Base-by-base conservation (phyloP, 1,140 invertebrate genomes). In the Drosophila seguyi region DNA sequence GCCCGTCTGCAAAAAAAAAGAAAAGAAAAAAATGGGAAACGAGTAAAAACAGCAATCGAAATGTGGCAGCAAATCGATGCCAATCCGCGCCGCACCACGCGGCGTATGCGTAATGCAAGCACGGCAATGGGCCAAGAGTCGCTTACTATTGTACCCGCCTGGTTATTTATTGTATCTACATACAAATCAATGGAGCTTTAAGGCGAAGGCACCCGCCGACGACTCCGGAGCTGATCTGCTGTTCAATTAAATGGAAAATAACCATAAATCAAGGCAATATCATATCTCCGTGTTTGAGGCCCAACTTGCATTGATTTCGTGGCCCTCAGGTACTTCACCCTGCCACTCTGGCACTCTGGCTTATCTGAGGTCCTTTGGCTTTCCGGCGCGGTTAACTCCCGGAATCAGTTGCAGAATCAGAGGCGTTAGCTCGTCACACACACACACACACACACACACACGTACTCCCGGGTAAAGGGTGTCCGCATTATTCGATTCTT, bases 401-500 rank as follows among this genome's bases (percentile, higher is more conserved):
- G 20, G 67, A 41, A 72, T 56, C 27, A 20, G 55, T 58, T n/a
- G 29, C 16, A 13, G 57, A 66, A 62, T 45, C 62, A 62, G 62
- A 66, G 66, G 69, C 45, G 45, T 63, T 69, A 71, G 52, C 68
- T 68, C 8, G 18, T 44, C 45, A 42, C 52, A 73, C 31, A 44
- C 42, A 20, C 25, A 7, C 25, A 18, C 16, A 48, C 45, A n/a
- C n/a, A n/a, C n/a, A n/a, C n/a, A n/a, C n/a, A n/a, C n/a, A n/a
- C n/a, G n/a, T n/a, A n/a, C n/a, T n/a, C 16, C 6, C 25, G 8
- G 45, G 27, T 27, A 47, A 45, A 29, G 55, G 65, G 48, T 50
- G 25, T 71, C 57, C 66, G 65, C 77, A 87, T 83, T 88, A 88
- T 90, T 87, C 85, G 84, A 87, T 88, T 88, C 85, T 87, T 90